These are phyloP conservation scores for Leucoptera coffeella DNA, from an alignment of 2,888 invertebrate species.

Conservation along the genomic window DNA sequence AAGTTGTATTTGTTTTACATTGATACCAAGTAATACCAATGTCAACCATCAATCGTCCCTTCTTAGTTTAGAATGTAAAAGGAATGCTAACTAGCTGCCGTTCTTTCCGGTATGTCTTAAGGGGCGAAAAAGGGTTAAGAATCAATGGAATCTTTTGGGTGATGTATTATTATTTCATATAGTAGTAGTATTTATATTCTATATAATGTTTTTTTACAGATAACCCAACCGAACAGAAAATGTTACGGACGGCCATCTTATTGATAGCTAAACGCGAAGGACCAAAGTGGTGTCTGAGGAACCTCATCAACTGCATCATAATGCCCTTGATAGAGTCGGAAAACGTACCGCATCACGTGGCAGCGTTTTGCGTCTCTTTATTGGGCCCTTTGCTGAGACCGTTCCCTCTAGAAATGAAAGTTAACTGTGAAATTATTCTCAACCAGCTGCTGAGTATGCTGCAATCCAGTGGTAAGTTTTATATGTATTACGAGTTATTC, in stretches of 20 bases:
- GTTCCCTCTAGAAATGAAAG: conserved; percentile 32
- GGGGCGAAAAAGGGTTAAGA: too few relatives aligned
- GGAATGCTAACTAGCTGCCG: too few relatives aligned
- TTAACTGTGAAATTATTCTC: conserved; percentile 27
- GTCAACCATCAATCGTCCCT: too few relatives aligned
- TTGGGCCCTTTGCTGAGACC: conserved; percentile 34
- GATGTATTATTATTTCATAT: too few relatives aligned
- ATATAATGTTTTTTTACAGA: too few relatives aligned
- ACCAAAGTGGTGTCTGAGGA: conserved; percentile 31
- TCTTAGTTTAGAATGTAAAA: too few relatives aligned
- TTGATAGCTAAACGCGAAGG: conserved; percentile 35
- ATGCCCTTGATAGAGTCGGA: conserved; percentile 23
- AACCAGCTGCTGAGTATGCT: conserved; percentile 24
- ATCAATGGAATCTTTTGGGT: too few relatives aligned
- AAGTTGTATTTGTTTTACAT: too few relatives aligned
- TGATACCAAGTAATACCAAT: too few relatives aligned
- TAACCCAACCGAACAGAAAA: conserved; percentile 18
- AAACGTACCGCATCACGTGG: conserved; percentile 12
- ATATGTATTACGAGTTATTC: too few relatives aligned
- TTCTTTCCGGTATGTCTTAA: too few relatives aligned
- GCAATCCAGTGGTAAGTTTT: conserved; percentile 22
- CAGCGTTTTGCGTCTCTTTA: conserved; percentile 23
- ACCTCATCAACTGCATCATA: conserved; percentile 26
- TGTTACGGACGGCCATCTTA: conserved; percentile 23
- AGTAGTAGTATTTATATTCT: too few relatives aligned